Conservation (phyloP, 2,113 vertebrate genomes). For the Toxotes jaculatrix region DNA sequence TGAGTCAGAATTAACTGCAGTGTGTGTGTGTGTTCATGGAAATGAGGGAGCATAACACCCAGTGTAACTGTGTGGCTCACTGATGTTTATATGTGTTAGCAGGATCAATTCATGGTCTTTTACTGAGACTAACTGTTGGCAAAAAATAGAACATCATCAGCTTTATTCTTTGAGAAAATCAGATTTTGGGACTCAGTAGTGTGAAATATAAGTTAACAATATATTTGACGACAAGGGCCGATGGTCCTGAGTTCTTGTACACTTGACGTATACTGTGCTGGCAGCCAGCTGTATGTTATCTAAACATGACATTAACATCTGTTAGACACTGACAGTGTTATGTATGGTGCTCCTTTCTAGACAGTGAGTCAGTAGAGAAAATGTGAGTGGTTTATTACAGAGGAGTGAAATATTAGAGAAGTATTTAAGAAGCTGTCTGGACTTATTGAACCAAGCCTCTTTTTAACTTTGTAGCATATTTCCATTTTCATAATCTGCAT, state of each 20-base stretch:
- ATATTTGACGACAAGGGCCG: neutral
- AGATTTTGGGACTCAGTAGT: neutral
- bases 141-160: neutral
- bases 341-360: slow-evolving; percentile 15
- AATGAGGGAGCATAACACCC: neutral
- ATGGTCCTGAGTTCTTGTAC: slow-evolving; percentile 31
- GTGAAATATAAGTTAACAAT: neutral
- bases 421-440: slow-evolving; percentile 38
- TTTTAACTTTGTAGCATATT: neutral
- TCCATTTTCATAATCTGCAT: neutral
- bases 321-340: slow-evolving; percentile 21
- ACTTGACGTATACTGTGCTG: neutral
- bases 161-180: neutral
- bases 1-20: neutral
- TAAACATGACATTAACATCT: slow-evolving; percentile 11
- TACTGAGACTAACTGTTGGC: neutral
- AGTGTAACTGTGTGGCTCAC: too few species aligned
- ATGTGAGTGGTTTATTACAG: slow-evolving; percentile 32
- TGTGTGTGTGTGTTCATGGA: neutral
- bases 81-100: neutral
- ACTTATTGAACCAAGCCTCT: slow-evolving; percentile 25
- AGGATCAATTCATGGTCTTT: neutral
- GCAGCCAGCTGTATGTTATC: neutral
- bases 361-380: slow-evolving; percentile 37
- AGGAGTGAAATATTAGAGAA: slow-evolving; percentile 33